Percentiles rank a stretch among this genome's conserved stretches.
Conservation (phyloP, 1,140 invertebrate species). For the Rhynchophorus ferrugineus region DNA sequence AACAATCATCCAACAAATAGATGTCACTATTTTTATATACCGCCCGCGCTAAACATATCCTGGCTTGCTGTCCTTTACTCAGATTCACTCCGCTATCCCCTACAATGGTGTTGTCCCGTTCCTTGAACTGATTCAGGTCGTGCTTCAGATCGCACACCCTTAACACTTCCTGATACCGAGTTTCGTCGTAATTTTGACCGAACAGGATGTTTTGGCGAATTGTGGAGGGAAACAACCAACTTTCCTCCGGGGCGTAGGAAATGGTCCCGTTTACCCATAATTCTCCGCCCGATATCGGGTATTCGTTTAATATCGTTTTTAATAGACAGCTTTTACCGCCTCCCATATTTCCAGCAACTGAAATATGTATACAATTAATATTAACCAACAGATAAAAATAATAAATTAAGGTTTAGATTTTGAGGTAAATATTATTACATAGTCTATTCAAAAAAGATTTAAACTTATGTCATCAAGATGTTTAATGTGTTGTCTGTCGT, state of each 20-base stretch:
- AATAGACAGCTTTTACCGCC: conserved; percentile 52
- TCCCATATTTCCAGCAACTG: conserved; percentile 15
- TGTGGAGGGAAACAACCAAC: conserved; percentile 64
- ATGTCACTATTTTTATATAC: conserved; percentile 72
- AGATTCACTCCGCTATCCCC: conserved; percentile 73
- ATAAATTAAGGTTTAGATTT: conserved; percentile 33
- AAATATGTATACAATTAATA: background rate
- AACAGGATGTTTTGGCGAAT: conserved; percentile 59
- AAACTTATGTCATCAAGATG: too few species aligned
- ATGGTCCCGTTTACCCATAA: conserved; percentile 59
- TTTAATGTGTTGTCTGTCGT: too few species aligned
- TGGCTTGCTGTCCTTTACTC: conserved; percentile 82
- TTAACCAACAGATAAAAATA: background rate
- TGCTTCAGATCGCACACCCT: conserved; percentile 26
- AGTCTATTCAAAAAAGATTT: too few species aligned
- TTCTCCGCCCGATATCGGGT: conserved; percentile 54
- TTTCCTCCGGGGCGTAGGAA: conserved; percentile 71
- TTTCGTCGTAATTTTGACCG: conserved; percentile 39
- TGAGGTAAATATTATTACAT: too few species aligned
- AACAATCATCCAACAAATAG: conserved; percentile 76
- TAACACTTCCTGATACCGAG: conserved; percentile 51
- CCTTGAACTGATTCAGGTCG: conserved; percentile 27
- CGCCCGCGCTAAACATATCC: conserved; percentile 79
- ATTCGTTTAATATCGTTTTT: conserved; percentile 63
- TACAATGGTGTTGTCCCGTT: conserved; percentile 68